Conservation (phyloP, 2,113 vertebrate species). For the Pholis gunnellus region DNA sequence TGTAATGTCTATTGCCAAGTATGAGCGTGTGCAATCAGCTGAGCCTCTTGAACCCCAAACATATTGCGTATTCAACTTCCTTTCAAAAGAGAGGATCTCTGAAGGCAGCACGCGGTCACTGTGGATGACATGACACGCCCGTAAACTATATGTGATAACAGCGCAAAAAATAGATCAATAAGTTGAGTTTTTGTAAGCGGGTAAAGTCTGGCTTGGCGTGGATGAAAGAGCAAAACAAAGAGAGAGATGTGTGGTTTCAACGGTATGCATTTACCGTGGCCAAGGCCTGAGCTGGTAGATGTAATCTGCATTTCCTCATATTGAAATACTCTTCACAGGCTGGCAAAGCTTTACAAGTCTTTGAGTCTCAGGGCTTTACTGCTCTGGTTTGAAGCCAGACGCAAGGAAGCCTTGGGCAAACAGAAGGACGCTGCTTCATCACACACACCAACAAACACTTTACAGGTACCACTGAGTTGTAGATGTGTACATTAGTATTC, state of each 20-base stretch:
- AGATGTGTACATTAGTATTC: neutral
- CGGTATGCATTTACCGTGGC: neutral
- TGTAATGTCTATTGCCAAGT: neutral
- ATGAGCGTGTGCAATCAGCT: neutral
- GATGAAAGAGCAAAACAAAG: conserved; percentile 11
- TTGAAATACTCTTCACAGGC: neutral
- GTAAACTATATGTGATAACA: neutral
- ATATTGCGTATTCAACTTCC: neutral
- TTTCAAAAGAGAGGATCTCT: neutral
- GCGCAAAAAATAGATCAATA: neutral
- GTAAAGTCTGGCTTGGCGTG: neutral
- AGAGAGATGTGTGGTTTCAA: neutral
- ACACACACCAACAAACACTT: neutral
- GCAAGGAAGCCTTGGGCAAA: conserved; percentile 18
- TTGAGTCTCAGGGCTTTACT: conserved; percentile 4
- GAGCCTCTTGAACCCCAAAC: neutral
- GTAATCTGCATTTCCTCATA: neutral
- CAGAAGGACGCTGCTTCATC: neutral
- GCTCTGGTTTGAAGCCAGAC: conserved; percentile 35
- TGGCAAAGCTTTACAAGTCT: conserved; percentile 9
- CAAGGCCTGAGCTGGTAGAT: neutral
- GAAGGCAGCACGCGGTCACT: neutral
- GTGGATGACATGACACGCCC: neutral
- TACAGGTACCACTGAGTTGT: neutral
- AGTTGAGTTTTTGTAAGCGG: neutral